phyloP scores from a whole-genome alignment of 2,888 invertebrate genomes.

The Drosophila ezoana region DNA sequence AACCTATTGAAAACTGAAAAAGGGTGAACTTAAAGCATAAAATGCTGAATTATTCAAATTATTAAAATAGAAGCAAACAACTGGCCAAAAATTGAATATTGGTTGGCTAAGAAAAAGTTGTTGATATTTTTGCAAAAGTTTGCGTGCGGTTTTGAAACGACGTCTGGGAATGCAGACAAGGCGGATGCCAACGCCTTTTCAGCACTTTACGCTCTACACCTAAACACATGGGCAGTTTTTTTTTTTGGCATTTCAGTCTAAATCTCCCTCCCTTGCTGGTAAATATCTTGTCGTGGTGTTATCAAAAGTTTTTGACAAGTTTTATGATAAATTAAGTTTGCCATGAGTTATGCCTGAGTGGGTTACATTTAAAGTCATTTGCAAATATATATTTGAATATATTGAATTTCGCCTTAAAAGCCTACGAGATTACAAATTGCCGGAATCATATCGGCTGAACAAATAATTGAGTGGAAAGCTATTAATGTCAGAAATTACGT shows the following conservation, averaged over 20 bases:
- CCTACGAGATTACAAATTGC: too few species aligned
- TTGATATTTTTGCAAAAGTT: conserved; percentile 52
- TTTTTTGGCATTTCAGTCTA: not conserved
- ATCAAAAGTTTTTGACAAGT: conserved; percentile 29
- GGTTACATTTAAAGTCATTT: not conserved
- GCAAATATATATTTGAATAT: conserved; percentile 6
- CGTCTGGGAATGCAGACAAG: conserved; percentile 63
- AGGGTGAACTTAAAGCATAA: not conserved
- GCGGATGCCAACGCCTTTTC: conserved; percentile 5
- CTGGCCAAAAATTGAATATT: conserved; percentile 16
- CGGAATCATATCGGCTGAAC: not conserved
- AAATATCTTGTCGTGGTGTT: conserved; percentile 1
- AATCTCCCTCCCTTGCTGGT: not conserved
- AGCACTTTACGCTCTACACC: not conserved
- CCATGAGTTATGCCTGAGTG: conserved; percentile 1
- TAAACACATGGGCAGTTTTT: conserved; percentile 1
- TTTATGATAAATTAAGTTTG: conserved; percentile 38
- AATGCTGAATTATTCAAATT: conserved; percentile 1
- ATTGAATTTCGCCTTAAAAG: not conserved
- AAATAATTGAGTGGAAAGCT: conserved; percentile 10
- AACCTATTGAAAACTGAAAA: not conserved
- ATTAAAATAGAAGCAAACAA: not conserved
- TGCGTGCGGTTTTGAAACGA: conserved; percentile 24
- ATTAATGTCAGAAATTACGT: not conserved
- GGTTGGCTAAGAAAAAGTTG: conserved; percentile 28